phyloP scores from a whole-genome alignment of 2,113 vertebrate genomes.

The Toxotes jaculatrix region DNA sequence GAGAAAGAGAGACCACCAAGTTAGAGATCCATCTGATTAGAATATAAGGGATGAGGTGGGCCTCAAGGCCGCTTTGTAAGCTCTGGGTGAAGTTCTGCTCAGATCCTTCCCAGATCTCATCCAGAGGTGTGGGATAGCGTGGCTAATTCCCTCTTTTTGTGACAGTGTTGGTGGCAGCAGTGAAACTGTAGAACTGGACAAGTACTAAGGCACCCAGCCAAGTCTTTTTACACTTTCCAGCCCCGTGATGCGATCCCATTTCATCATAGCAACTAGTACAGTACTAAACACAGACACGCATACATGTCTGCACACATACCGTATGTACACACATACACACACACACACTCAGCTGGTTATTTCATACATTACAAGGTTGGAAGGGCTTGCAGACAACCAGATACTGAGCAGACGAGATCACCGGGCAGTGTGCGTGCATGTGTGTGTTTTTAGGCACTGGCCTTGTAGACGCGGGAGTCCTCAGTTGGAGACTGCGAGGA shows the following conservation, averaged over 20 bases:
- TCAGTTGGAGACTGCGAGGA: conserved; percentile 42
- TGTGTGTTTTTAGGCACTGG: conserved; percentile 32
- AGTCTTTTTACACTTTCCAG: conserved; percentile 58
- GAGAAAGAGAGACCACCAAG: conserved; percentile 35
- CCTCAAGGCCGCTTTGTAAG: conserved; percentile 18
- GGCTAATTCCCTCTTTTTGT: conserved; percentile 48
- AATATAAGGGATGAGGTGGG: conserved; percentile 20
- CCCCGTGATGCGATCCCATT: conserved; percentile 62
- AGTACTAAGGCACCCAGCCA: conserved; percentile 26
- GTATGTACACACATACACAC: neutral
- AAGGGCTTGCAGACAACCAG: conserved; percentile 36
- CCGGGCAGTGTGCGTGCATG: conserved; percentile 8
- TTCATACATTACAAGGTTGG: conserved; percentile 50
- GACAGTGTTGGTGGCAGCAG: conserved; percentile 23
- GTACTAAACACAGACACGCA: conserved; percentile 33
- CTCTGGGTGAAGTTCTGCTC: conserved; percentile 23
- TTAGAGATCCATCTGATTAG: conserved; percentile 54
- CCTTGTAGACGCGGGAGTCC: conserved; percentile 29
- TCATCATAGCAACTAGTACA: conserved; percentile 57
- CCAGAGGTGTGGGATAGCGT: neutral
- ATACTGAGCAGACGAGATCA: conserved; percentile 57
- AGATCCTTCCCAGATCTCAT: conserved; percentile 45
- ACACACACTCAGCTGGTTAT: conserved; percentile 30
- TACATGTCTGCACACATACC: neutral
- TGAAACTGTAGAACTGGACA: conserved; percentile 32